Evolutionary conservation across 2,888 invertebrate genomes (phyloP).

Genomic region (Alsophila aescularia): DNA sequence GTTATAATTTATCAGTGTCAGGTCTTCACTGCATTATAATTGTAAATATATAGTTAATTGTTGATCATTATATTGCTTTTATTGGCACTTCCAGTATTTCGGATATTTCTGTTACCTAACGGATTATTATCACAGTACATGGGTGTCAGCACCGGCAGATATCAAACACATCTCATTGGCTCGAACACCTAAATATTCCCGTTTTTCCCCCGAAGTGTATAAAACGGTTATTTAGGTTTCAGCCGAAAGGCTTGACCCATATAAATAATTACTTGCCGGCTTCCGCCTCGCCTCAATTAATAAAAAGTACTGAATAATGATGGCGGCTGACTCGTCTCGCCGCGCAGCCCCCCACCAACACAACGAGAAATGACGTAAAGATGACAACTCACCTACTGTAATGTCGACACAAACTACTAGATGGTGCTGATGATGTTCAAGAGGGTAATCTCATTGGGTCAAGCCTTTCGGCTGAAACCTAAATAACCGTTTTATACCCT

Average conservation of each 20-base stretch:
- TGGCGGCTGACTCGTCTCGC: not conserved
- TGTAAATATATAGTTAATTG: too few relatives aligned
- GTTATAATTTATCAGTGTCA: too few relatives aligned
- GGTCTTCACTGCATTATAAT: too few relatives aligned
- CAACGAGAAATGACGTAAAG: too few relatives aligned
- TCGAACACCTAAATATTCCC: constrained; percentile 26
- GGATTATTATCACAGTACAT: not conserved
- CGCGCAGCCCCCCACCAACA: not conserved
- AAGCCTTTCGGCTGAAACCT: constrained; percentile 29
- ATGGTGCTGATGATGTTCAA: not conserved
- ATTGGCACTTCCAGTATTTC: too few relatives aligned
- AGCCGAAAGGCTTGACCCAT: constrained; percentile 29
- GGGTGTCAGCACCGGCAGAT: not conserved
- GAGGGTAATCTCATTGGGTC: constrained; percentile 5
- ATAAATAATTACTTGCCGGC: not conserved
- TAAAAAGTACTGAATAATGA: not conserved
- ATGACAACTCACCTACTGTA: too few relatives aligned
- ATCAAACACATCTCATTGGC: constrained; percentile 3
- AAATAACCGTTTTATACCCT: constrained; percentile 31
- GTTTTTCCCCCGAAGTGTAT: constrained; percentile 32
- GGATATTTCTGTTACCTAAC: too few relatives aligned
- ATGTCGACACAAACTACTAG: too few relatives aligned
- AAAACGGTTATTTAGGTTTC: constrained; percentile 32
- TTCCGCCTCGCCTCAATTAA: too few relatives aligned
- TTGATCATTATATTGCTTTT: too few relatives aligned